Percentiles rank a stretch among this genome's conserved stretches.
Evolutionary conservation across 2,888 invertebrate species (phyloP).

Genomic region (Drosophila monieri): DNA sequence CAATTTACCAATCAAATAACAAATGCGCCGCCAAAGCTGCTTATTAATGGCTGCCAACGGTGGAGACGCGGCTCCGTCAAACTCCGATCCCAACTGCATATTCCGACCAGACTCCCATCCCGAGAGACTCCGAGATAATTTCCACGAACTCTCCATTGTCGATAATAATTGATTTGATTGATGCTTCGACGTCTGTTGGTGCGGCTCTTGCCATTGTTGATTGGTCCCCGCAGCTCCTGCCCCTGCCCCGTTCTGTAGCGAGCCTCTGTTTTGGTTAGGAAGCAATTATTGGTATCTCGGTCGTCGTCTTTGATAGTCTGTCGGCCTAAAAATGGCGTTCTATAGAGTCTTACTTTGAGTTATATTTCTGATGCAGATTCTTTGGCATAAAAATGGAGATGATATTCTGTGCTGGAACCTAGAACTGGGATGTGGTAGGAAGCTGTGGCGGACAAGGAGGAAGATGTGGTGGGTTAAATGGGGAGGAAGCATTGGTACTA

Average conservation of each 20-base stretch:
- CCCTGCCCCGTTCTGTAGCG: conserved; percentile 1
- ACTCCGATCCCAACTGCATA: conserved; percentile 27
- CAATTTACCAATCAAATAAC: conserved; percentile 82
- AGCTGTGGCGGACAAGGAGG: too few species aligned
- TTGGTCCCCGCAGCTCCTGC: conserved; percentile 49
- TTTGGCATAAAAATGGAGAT: not conserved
- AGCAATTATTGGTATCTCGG: conserved; percentile 41
- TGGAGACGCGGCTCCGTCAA: conserved; percentile 46
- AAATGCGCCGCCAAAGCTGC: conserved; percentile 75
- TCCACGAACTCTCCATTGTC: conserved; percentile 76
- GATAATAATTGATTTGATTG: conserved; percentile 84
- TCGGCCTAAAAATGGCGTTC: conserved; percentile 36
- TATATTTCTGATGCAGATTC: not conserved
- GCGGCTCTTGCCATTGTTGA: conserved; percentile 56
- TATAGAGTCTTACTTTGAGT: not conserved
- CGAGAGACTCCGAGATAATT: conserved; percentile 56
- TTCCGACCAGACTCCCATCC: conserved; percentile 20
- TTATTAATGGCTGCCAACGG: conserved; percentile 78
- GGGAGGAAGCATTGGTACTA: too few species aligned
- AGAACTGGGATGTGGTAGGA: too few species aligned
- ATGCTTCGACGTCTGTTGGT: conserved; percentile 73
- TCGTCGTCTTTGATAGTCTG: conserved; percentile 17
- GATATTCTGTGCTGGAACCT: too few species aligned
- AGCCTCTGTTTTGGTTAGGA: conserved; percentile 33
- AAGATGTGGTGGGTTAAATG: too few species aligned